Base-by-base conservation (phyloP, 2,113 vertebrate genomes). In the Australoheros scitulus region DNA sequence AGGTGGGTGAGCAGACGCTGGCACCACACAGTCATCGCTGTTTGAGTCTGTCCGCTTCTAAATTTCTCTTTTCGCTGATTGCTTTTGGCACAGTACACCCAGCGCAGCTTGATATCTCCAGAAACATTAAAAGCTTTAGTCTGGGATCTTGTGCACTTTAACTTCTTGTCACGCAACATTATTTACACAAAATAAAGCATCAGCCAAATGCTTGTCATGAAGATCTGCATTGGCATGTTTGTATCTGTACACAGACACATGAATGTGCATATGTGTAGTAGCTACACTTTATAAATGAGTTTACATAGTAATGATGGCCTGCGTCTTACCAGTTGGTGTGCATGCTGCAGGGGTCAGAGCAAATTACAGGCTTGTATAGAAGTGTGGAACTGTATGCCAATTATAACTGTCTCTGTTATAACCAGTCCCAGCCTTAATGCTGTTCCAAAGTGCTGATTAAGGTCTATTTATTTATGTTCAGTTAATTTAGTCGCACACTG, bases 1-100 rank as follows among this genome's bases (percentile, higher is more conserved):
- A 96, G 98, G 98, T 99, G 96, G 85, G 94, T 94, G 90, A 94
- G 84, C 91, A 93, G 91, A 93, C 89, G 75, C 90, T 82, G 90
- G 87, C 88, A 80, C 84, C 87, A 82, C 80, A 79, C 85, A 91
- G 82, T 82, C 88, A 78, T 88, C 90, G 8, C 91, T 70, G 88
- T 91, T 93, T 90, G 92, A 91, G 72, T 63, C 91, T 83, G 84
- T 82, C 88, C 75, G 77, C 87, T 88, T 89, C 86, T 84, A 87
- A 84, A 89, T 90, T 90, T 85, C 83, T 85, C 61, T 77, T 79
- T 89, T 89, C 89, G 5, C 86, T 91, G 79, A 92, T 80, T 91
- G 83, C 89, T 87, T 88, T 92, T 94, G 93, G 92, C 92, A 91
- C 76, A 61, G 78, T 78, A 9, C 77, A 80, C 50, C 77, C 32